phyloP scores from a whole-genome alignment of 2,888 invertebrate genomes.

The Tridacna crocea region DNA sequence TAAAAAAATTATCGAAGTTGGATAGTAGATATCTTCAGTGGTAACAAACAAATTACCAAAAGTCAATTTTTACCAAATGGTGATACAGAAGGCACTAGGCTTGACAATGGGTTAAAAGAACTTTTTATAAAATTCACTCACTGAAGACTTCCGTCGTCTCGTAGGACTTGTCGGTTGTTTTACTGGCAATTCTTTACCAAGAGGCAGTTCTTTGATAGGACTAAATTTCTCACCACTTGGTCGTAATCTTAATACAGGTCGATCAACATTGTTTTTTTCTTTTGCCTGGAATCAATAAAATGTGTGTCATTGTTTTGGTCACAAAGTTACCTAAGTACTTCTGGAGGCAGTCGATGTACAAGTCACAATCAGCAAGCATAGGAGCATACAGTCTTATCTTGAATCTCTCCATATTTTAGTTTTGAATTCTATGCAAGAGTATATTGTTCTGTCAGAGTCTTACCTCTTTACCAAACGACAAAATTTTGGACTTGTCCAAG shows the following conservation, averaged over 20 bases:
- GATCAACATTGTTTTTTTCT: conserved; percentile 93
- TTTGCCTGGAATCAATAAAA: conserved; percentile 85
- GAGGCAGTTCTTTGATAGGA: conserved; percentile 35
- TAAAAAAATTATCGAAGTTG: too few relatives aligned
- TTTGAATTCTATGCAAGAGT: neutral
- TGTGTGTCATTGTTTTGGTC: neutral
- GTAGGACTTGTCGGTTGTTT: conserved; percentile 2
- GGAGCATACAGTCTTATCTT: neutral
- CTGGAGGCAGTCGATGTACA: neutral
- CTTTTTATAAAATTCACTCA: neutral
- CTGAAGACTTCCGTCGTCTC: conserved; percentile 14
- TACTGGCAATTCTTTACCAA: neutral
- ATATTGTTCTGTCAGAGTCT: too few relatives aligned
- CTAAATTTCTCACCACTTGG: conserved; percentile 85
- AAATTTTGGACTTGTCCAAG: too few relatives aligned
- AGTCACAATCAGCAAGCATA: neutral
- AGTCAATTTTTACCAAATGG: neutral
- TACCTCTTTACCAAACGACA: neutral
- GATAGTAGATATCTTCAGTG: too few relatives aligned
- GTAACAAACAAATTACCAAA: too few relatives aligned
- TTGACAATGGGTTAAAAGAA: neutral
- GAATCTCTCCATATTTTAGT: neutral
- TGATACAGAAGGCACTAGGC: neutral
- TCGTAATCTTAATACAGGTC: conserved; percentile 94
- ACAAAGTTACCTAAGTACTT: neutral